Evolutionary conservation across 53 echinoderm and acorn worm species (phyloP).

Genomic region (Echinarachnius parma): DNA sequence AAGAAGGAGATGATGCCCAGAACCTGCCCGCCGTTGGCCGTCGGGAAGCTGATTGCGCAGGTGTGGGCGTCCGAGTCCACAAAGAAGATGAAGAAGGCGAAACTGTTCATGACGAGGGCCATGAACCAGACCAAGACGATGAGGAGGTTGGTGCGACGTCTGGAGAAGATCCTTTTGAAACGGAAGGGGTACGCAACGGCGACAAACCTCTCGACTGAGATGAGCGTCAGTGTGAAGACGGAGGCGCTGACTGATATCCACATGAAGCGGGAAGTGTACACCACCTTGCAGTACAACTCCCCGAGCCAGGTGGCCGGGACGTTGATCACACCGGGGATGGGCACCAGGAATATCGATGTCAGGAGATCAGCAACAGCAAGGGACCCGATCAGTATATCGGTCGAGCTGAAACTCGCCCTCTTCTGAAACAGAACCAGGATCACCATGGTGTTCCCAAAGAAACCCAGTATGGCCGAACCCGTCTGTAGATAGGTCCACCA

Average conservation of each 20-base stretch:
- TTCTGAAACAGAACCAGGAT: constrained; percentile 66
- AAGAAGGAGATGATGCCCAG: constrained; percentile 67
- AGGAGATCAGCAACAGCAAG: constrained; percentile 80
- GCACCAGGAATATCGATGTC: constrained; percentile 69
- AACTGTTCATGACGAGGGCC: constrained; percentile 51
- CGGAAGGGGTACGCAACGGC: constrained; percentile 70
- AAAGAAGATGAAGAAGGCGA: constrained; percentile 56
- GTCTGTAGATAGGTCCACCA: constrained; percentile 57
- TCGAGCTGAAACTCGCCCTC: constrained; percentile 50
- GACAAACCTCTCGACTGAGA: constrained; percentile 81
- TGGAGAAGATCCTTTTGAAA: constrained; percentile 57
- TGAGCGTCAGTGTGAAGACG: constrained; percentile 64
- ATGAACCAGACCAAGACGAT: constrained; percentile 61
- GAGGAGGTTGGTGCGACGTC: constrained; percentile 41
- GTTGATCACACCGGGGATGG: constrained; percentile 44
- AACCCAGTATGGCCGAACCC: constrained; percentile 65
- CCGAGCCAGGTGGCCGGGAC: constrained; percentile 49
- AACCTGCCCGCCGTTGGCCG: constrained; percentile 38
- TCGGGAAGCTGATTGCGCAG: constrained; percentile 58
- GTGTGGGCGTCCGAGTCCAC: constrained; percentile 31
- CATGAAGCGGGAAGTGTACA: constrained; percentile 62
- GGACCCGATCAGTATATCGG: constrained; percentile 68
- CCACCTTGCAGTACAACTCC: constrained; percentile 74
- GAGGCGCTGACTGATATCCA: constrained; percentile 85
- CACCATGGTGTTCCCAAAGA: constrained; percentile 71